phyloP scores from a whole-genome alignment of 2,113 vertebrate genomes.

The Chlorocebus sabaeus region DNA sequence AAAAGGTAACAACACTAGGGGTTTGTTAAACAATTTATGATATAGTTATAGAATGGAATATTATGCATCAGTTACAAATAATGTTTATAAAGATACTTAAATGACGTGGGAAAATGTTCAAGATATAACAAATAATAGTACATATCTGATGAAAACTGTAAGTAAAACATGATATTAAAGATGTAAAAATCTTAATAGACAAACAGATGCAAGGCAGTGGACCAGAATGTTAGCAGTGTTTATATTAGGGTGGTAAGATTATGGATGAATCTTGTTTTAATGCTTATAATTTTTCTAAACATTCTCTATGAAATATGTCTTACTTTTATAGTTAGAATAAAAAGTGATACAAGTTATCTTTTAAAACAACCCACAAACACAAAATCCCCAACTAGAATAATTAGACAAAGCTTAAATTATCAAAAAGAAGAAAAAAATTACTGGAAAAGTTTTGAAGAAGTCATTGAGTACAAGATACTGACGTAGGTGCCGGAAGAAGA shows the following conservation, averaged over 20 bases:
- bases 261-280: neutral
- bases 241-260: neutral
- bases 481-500: neutral
- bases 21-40: neutral
- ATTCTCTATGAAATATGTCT: neutral
- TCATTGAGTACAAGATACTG: neutral
- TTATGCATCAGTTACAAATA: neutral
- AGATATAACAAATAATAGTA: neutral
- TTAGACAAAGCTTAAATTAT: neutral
- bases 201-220: neutral
- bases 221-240: neutral
- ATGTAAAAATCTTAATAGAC: slow-evolving; percentile 5
- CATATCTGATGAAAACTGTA: slow-evolving; percentile 8
- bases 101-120: neutral
- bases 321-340: slow-evolving; percentile 7
- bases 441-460: neutral
- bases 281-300: neutral
- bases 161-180: slow-evolving; percentile 9
- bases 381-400: neutral
- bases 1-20: neutral
- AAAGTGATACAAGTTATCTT: neutral
- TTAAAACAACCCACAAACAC: neutral
- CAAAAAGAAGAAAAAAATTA: neutral
- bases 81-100: slow-evolving; percentile 5
- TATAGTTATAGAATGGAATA: neutral